Percentiles rank a stretch among this genome's conserved stretches.
Conservation (phyloP, 2,797 vertebrate genomes). For the Rachycentron canadum region DNA sequence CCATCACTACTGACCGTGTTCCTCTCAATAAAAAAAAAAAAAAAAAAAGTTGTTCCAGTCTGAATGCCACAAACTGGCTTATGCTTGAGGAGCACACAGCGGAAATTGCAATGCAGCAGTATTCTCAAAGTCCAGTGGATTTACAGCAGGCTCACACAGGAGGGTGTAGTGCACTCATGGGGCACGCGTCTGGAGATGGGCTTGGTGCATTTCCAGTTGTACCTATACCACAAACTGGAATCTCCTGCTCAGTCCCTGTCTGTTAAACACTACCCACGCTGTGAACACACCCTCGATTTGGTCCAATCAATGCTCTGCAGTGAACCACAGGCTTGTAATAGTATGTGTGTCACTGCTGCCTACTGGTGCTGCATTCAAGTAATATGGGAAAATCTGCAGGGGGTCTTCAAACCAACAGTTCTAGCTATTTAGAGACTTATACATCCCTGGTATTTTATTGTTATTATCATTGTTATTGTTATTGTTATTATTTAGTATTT, state of each 20-base stretch:
- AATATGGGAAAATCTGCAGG: slow-evolving; percentile 47
- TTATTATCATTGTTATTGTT: not conserved
- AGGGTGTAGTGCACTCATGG: slow-evolving; percentile 36
- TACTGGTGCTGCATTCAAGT: slow-evolving; percentile 69
- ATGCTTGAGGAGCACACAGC: slow-evolving; percentile 45
- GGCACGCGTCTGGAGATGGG: slow-evolving; percentile 68
- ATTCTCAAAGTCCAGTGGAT: slow-evolving; percentile 59
- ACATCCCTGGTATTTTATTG: not conserved
- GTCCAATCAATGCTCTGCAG: slow-evolving; percentile 80
- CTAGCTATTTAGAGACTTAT: slow-evolving; percentile 11
- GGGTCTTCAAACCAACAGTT: slow-evolving; percentile 15
- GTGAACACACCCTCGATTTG: slow-evolving; percentile 85
- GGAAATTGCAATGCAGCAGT: slow-evolving; percentile 70
- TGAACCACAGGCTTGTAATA: slow-evolving; percentile 79
- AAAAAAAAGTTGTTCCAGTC: slow-evolving; percentile 46
- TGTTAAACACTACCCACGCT: slow-evolving; percentile 81
- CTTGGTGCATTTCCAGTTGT: slow-evolving; percentile 64
- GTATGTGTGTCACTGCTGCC: slow-evolving; percentile 77
- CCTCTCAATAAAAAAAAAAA: slow-evolving; percentile 15
- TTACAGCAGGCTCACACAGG: slow-evolving; percentile 52
- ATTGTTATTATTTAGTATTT: not conserved
- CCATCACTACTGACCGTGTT: slow-evolving; percentile 33
- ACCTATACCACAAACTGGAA: slow-evolving; percentile 78
- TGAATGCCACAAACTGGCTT: slow-evolving; percentile 57
- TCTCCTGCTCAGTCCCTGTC: slow-evolving; percentile 82